These are phyloP conservation scores for Philotrypesis tridentata DNA, from an alignment of 1,140 invertebrate genomes.

Conservation along the genomic window DNA sequence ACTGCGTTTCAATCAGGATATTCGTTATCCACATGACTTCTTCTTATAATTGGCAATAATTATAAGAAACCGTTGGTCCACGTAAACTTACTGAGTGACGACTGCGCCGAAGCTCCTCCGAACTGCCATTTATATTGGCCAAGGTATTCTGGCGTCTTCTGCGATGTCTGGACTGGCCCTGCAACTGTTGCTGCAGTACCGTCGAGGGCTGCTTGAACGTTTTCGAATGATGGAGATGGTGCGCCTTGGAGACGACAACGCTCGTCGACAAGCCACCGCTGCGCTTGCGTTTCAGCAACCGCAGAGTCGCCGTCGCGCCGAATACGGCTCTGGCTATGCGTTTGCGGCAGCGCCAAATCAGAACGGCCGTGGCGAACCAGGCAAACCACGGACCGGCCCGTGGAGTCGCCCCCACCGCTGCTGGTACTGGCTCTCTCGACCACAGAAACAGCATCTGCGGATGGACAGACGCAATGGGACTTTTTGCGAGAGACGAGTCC, in stretches of 20 bases:
- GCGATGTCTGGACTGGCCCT: not conserved
- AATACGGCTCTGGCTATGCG: conserved; percentile 59
- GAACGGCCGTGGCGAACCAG: conserved; percentile 64
- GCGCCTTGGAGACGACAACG: not conserved
- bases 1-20: too few relatives aligned
- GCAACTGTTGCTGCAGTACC: not conserved
- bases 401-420: conserved; percentile 52
- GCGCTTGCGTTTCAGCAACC: conserved; percentile 46
- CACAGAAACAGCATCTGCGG: conserved; percentile 68
- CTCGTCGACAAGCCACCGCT: not conserved
- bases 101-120: not conserved
- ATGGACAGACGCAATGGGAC: not conserved
- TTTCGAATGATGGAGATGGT: not conserved
- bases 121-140: not conserved
- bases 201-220: not conserved
- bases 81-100: not conserved
- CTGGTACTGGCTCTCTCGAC: conserved; percentile 56
- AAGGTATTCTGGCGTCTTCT: not conserved
- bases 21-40: too few relatives aligned
- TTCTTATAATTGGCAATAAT: too few relatives aligned
- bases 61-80: too few relatives aligned
- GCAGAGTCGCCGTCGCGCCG: conserved; percentile 58
- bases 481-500: too few relatives aligned
- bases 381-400: conserved; percentile 65
- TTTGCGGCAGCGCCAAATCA: conserved; percentile 65